phyloP scores from a whole-genome alignment of 2,888 invertebrate genomes.

The Lathronympha strigana region DNA sequence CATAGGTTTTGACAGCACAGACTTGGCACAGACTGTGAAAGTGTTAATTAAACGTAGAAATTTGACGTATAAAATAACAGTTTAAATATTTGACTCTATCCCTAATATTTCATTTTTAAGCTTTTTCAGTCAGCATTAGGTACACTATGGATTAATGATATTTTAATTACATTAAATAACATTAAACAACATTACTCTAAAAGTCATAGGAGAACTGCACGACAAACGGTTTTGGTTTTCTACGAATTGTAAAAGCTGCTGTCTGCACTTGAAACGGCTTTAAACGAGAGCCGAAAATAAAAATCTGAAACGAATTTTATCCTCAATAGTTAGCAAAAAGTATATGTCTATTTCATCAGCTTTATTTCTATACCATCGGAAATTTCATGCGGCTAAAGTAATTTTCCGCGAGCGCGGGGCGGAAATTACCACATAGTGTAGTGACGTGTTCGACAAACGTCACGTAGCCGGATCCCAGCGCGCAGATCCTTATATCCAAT shows the following conservation, averaged over 20 bases:
- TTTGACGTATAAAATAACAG: too few species aligned
- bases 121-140: too few species aligned
- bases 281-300: not conserved
- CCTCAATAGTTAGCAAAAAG: conserved; percentile 24
- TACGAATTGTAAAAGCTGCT: not conserved
- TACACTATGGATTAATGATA: too few species aligned
- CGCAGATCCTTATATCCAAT: conserved; percentile 84
- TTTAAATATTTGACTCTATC: too few species aligned
- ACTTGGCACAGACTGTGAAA: too few species aligned
- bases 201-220: too few species aligned
- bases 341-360: conserved; percentile 60
- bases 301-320: conserved; percentile 3
- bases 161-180: too few species aligned
- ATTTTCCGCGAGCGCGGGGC: conserved; percentile 81
- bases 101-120: too few species aligned
- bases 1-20: too few species aligned
- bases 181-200: too few species aligned
- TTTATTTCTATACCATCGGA: conserved; percentile 76
- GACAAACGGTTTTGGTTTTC: too few species aligned
- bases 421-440: conserved; percentile 84
- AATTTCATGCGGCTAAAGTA: conserved; percentile 83
- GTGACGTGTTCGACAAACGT: conserved; percentile 84
- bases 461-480: conserved; percentile 81
- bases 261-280: not conserved
- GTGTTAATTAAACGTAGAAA: too few species aligned